Conservation (phyloP, 2,797 vertebrate species). For the Podargus strigoides region DNA sequence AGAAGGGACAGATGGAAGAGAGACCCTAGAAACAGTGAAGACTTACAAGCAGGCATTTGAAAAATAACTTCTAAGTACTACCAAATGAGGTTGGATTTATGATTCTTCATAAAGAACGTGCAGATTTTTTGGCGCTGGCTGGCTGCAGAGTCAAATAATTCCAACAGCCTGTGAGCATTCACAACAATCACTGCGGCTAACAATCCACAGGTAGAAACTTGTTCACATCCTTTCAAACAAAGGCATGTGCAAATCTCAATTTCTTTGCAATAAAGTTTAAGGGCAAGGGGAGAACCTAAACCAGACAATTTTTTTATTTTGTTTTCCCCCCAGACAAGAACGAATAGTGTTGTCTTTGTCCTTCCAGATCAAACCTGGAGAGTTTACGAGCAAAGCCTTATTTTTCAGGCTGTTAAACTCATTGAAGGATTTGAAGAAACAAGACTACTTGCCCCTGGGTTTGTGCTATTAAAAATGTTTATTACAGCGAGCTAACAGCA, state of each 20-base stretch:
- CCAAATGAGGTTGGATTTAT: neutral
- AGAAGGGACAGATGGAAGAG: constrained; percentile 21
- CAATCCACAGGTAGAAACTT: neutral
- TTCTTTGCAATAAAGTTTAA: neutral
- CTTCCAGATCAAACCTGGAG: constrained; percentile 2
- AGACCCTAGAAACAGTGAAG: neutral
- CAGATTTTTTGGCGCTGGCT: neutral
- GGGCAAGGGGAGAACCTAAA: neutral
- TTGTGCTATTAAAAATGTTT: constrained; percentile 26
- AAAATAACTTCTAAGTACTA: constrained; percentile 1
- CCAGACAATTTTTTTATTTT: neutral
- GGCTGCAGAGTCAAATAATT: neutral
- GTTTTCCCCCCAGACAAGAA: neutral
- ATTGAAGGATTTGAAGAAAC: constrained; percentile 9
- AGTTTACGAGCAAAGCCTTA: constrained; percentile 3
- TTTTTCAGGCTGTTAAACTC: constrained; percentile 23
- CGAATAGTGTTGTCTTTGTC: neutral
- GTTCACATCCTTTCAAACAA: neutral
- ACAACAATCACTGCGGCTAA: neutral
- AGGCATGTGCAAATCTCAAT: neutral
- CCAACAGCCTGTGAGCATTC: neutral
- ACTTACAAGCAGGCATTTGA: neutral
- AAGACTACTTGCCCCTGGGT: neutral
- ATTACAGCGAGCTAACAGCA: neutral
- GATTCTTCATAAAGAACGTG: neutral